Conservation (phyloP, 2,888 invertebrate genomes). For the Dynastes tityus region DNA sequence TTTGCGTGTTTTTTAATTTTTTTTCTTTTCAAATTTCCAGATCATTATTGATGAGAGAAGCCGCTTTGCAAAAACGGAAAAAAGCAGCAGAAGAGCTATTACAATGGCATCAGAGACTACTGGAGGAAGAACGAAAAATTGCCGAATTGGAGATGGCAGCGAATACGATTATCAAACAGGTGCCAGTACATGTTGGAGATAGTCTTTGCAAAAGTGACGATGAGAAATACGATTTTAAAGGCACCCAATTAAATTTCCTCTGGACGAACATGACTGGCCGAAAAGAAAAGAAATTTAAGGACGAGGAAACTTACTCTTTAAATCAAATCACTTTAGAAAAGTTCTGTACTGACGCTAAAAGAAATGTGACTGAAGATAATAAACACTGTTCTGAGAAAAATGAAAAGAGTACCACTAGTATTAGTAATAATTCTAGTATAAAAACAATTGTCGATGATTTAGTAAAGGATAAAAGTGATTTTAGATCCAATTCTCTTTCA, state of each 20-base stretch:
- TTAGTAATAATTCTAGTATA: slow-evolving; percentile 10
- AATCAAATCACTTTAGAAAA: slow-evolving; percentile 45
- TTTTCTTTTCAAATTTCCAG: slow-evolving; percentile 58
- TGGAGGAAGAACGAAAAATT: slow-evolving; percentile 73
- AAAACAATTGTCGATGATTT: background rate
- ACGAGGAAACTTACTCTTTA: slow-evolving; percentile 59
- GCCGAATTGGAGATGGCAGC: slow-evolving; percentile 71
- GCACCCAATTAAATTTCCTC: slow-evolving; percentile 69
- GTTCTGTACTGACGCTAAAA: slow-evolving; percentile 47
- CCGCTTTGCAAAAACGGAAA: slow-evolving; percentile 70
- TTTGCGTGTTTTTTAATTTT: background rate
- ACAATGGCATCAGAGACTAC: slow-evolving; percentile 73
- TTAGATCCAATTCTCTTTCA: background rate
- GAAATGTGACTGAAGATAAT: slow-evolving; percentile 1
- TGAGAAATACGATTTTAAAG: slow-evolving; percentile 61
- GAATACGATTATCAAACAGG: slow-evolving; percentile 63
- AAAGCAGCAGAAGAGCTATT: slow-evolving; percentile 72
- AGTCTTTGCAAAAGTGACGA: slow-evolving; percentile 45
- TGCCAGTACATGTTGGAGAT: slow-evolving; percentile 52
- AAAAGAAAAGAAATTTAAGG: slow-evolving; percentile 67
- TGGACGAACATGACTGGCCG: slow-evolving; percentile 70
- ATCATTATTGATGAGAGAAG: slow-evolving; percentile 71
- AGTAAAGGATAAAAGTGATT: background rate
- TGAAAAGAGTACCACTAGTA: background rate
- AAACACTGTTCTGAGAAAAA: background rate